Evolutionary conservation across 1,140 invertebrate genomes (phyloP).

Genomic region (Orius insidiosus): DNA sequence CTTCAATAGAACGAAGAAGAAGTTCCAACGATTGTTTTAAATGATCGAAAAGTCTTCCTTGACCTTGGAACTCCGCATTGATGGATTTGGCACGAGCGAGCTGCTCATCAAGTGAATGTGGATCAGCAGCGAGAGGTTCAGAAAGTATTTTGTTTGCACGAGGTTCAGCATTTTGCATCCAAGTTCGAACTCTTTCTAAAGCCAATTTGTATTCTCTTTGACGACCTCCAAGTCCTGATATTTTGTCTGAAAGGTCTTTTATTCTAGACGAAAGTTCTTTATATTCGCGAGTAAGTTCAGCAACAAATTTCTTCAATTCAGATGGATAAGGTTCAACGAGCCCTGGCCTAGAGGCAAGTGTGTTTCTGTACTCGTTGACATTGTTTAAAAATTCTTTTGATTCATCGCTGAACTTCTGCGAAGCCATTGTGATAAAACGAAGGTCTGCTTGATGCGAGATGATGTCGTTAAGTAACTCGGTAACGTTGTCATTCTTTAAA

Average conservation of each 20-base stretch:
- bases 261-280: slow-evolving; percentile 50
- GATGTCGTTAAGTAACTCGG: slow-evolving; percentile 83
- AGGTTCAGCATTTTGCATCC: slow-evolving; percentile 53
- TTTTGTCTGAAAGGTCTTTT: slow-evolving; percentile 60
- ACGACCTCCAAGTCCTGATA: slow-evolving; percentile 56
- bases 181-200: slow-evolving; percentile 61
- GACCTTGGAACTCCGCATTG: slow-evolving; percentile 72
- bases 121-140: slow-evolving; percentile 70
- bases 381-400: slow-evolving; percentile 42
- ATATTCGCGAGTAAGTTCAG: slow-evolving; percentile 42
- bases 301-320: slow-evolving; percentile 6
- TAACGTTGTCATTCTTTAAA: slow-evolving; percentile 51
- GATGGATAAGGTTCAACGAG: slow-evolving; percentile 8
- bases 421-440: slow-evolving; percentile 82
- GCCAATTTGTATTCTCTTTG: slow-evolving; percentile 68
- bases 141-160: slow-evolving; percentile 37
- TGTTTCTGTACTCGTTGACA: slow-evolving; percentile 12
- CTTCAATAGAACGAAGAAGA: slow-evolving; percentile 44
- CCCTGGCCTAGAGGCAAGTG: background rate
- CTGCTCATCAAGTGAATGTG: slow-evolving; percentile 73
- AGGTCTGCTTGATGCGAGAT: slow-evolving; percentile 88
- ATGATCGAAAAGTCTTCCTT: slow-evolving; percentile 68
- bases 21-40: slow-evolving; percentile 33
- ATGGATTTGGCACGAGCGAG: slow-evolving; percentile 64
- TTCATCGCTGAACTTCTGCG: slow-evolving; percentile 87